Evolutionary conservation across 1,140 invertebrate genomes (phyloP).

Genomic region (Grapholita molesta): DNA sequence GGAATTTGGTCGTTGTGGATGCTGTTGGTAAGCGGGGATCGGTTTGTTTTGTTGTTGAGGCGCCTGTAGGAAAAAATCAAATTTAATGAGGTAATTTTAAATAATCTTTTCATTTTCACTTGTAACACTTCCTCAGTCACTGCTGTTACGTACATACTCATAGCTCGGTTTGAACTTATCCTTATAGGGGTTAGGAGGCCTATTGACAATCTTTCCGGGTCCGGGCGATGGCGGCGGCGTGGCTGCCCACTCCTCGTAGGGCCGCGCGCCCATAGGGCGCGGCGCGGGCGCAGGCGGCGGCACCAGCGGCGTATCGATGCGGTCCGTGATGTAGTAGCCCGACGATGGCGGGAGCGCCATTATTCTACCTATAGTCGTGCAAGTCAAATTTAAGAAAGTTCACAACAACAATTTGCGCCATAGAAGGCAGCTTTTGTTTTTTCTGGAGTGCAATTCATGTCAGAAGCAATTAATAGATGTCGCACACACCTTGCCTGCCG

Average conservation of each 20-base stretch:
- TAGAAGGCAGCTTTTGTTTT: too few relatives aligned
- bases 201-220: constrained; percentile 59
- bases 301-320: constrained; percentile 48
- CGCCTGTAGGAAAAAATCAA: neutral
- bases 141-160: constrained; percentile 30
- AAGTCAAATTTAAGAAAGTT: too few relatives aligned
- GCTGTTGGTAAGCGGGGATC: neutral
- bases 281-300: constrained; percentile 52
- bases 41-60: constrained; percentile 20
- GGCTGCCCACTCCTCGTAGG: constrained; percentile 28
- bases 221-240: constrained; percentile 34
- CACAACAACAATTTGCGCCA: too few relatives aligned
- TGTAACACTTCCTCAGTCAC: neutral
- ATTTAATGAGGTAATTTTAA: neutral
- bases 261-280: constrained; percentile 17
- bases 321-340: constrained; percentile 70
- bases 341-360: constrained; percentile 59
- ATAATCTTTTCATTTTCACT: neutral
- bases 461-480: too few relatives aligned
- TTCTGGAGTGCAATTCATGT: too few relatives aligned
- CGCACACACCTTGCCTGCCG: constrained; percentile 46
- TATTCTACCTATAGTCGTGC: constrained; percentile 51
- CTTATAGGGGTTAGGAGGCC: constrained; percentile 56
- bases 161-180: constrained; percentile 62
- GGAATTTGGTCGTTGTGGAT: constrained; percentile 6